Evolutionary conservation across 1,140 invertebrate genomes (phyloP), one percentile per base, ranked within the genome.

Genomic region (Oncopodura yosiiana): DNA sequence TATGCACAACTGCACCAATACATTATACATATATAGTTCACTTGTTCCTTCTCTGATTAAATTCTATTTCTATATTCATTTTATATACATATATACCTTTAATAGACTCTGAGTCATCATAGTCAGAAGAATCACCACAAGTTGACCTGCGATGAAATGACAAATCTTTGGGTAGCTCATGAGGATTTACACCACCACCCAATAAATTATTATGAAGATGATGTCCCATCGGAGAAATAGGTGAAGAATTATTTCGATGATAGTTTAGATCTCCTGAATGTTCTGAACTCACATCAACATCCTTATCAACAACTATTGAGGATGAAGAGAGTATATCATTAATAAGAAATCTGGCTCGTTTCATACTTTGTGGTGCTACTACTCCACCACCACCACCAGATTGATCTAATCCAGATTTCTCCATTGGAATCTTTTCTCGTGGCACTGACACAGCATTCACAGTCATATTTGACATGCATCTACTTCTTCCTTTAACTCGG

Each of bases 101-200:
- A 21, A 63, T 56, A 29, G 61, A 63, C 39, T 63, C 61, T 0
- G 61, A 60, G 24, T 63, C 61, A 26, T 63, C 61, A 55, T 63
- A 63, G 34, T 63, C 61, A 3, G 54, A 58, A 8, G 61, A 63
- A 30, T 63, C 61, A 5, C 61, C 61, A 24, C 54, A 60, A 11
- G 56, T 56, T 27, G 51, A 56, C 3, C 57, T 27, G 21, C 58
- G 44, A 24, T 62, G 60, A 24, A 63, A 63, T 14, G 50, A 55
- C 12, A 63, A 30, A 42, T 63, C 61, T 46, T 63, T 63, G 19
- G 61, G 61, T 14, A 63, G 39, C 38, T 62, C 60, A 14, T 49
- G 48, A 44, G 32, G 53, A 39, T 53, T 42, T 21, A 36, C n/a
- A n/a, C n/a, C n/a, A n/a, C n/a, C n/a, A 39, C 9, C 50, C 45